phyloP scores from a whole-genome alignment of 1,140 invertebrate genomes.

The Thaumetopoea pityocampa region DNA sequence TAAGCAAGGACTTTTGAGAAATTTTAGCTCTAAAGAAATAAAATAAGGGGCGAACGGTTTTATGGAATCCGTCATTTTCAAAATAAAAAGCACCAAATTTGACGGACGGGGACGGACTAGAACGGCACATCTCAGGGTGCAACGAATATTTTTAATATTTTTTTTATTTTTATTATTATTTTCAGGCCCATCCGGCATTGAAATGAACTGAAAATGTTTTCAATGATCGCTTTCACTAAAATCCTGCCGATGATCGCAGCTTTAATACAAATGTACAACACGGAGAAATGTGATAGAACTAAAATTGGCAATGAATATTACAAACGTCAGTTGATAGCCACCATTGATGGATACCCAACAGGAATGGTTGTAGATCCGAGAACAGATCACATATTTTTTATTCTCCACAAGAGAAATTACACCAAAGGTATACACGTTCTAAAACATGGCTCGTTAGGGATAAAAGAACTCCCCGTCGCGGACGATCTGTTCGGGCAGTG shows the following conservation, averaged over 20 bases:
- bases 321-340: conserved; percentile 55
- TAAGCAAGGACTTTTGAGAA: too few relatives aligned
- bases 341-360: conserved; percentile 59
- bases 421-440: conserved; percentile 60
- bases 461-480: conserved; percentile 50
- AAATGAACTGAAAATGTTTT: conserved; percentile 38
- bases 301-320: conserved; percentile 59
- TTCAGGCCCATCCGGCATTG: conserved; percentile 18
- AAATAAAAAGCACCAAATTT: too few relatives aligned
- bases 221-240: conserved; percentile 8
- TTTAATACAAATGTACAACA: background rate
- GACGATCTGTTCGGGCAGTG: conserved; percentile 59
- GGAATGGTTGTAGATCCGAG: conserved; percentile 51
- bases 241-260: conserved; percentile 21
- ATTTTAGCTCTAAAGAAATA: too few relatives aligned
- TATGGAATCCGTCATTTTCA: too few relatives aligned
- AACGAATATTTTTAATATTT: too few relatives aligned
- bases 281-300: conserved; percentile 53
- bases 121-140: too few relatives aligned
- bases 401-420: conserved; percentile 62
- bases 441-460: conserved; percentile 55
- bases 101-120: too few relatives aligned
- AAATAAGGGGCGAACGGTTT: too few relatives aligned
- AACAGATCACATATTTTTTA: conserved; percentile 61
- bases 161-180: too few relatives aligned